Conservation (phyloP, 1,140 invertebrate genomes). For the Drosophila nasuta region DNA sequence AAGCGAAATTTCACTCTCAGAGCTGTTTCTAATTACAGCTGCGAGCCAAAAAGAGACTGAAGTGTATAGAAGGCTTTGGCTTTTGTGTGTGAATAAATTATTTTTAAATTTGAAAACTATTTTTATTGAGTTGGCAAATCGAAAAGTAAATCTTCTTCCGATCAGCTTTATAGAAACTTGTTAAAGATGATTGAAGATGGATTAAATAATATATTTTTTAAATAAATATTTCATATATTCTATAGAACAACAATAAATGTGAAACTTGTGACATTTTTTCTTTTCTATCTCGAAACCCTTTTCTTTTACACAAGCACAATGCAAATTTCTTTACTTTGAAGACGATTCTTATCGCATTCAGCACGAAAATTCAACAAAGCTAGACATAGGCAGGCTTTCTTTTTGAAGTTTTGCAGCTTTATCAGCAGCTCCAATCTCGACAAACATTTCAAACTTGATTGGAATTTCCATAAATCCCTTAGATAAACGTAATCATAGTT, state of each 20-base stretch:
- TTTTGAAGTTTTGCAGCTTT: neutral
- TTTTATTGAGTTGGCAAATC: no score
- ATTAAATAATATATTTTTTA: no score
- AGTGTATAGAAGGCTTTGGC: neutral
- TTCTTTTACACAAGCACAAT: neutral
- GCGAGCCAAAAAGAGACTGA: neutral
- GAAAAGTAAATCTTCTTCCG: no score
- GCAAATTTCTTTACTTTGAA: neutral
- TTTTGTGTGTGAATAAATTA: no score
- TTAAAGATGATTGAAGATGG: no score
- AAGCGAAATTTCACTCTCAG: neutral
- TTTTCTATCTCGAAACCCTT: no score
- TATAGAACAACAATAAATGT: no score
- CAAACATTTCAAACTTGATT: neutral
- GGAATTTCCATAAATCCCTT: constrained; percentile 1
- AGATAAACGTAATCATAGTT: constrained; percentile 7
- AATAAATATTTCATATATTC: no score
- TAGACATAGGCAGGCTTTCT: neutral
- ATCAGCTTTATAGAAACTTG: no score
- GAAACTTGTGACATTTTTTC: no score
- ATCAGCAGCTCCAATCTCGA: neutral
- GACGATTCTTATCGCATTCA: neutral
- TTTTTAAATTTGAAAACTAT: no score
- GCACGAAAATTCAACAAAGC: neutral
- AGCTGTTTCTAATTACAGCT: neutral